A percentile compares a stretch with the other conserved stretches of the same genome.
Conservation (phyloP, 2,888 invertebrate species). For the Raillietiella orientalis region DNA sequence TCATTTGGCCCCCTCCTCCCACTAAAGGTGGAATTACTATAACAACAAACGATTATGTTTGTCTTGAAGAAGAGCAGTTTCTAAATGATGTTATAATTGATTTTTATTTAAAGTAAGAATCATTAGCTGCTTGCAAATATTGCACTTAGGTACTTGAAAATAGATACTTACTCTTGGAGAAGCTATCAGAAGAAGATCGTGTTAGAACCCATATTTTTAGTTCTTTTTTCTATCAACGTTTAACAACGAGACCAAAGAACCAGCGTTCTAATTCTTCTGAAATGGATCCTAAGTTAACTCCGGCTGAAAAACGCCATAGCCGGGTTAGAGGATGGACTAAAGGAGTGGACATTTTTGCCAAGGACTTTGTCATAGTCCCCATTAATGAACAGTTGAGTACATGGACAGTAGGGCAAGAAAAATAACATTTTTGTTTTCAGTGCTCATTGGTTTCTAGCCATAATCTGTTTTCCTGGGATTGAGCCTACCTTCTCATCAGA, state of each 20-base stretch:
- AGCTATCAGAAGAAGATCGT: slow-evolving; percentile 31
- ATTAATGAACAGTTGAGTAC: slow-evolving; percentile 95
- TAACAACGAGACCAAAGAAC: slow-evolving; percentile 54
- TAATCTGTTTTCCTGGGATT: slow-evolving; percentile 71
- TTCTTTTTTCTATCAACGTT: slow-evolving; percentile 76
- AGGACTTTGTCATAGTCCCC: slow-evolving; percentile 84
- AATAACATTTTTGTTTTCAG: slow-evolving; percentile 14
- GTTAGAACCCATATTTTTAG: slow-evolving; percentile 73
- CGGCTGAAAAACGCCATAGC: slow-evolving; percentile 53
- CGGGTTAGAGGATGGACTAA: slow-evolving; percentile 89
- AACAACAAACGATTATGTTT: slow-evolving; percentile 62
- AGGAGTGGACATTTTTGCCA: slow-evolving; percentile 67
- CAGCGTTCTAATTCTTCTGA: background rate
- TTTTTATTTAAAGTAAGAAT: slow-evolving; percentile 47
- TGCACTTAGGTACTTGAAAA: slow-evolving; percentile 3
- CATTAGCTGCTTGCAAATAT: background rate
- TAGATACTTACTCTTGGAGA: slow-evolving; percentile 34
- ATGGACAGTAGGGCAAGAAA: too few relatives aligned
- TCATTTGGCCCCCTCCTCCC: slow-evolving; percentile 47
- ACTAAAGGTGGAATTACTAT: slow-evolving; percentile 60
- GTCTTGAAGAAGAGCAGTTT: slow-evolving; percentile 69
- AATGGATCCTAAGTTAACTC: slow-evolving; percentile 8
- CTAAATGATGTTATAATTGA: slow-evolving; percentile 92
- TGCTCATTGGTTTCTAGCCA: slow-evolving; percentile 85
- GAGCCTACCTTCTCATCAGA: slow-evolving; percentile 10